phyloP scores from a whole-genome alignment of 2,113 vertebrate species.

The Ceyx margarethae region DNA sequence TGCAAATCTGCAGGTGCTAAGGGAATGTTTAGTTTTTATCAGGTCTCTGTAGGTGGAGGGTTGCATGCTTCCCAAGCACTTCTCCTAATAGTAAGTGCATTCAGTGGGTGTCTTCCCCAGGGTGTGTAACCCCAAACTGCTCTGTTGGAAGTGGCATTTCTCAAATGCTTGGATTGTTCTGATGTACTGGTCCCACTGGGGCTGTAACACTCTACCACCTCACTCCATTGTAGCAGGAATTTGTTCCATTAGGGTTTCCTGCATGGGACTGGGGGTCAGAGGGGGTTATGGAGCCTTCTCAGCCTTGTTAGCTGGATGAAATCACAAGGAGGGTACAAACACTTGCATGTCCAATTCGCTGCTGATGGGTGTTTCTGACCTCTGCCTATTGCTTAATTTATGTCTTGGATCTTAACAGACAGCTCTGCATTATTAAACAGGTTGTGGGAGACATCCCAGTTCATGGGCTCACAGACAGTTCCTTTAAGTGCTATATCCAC shows the following conservation, averaged over 20 bases:
- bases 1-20: neutral
- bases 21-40: neutral
- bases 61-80: neutral
- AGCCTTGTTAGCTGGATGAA: neutral
- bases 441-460: neutral
- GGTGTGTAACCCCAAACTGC: neutral
- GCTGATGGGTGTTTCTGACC: neutral
- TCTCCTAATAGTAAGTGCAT: neutral
- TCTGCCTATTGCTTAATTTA: neutral
- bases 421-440: neutral
- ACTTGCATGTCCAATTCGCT: neutral
- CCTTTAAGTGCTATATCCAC: neutral
- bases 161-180: neutral
- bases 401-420: neutral
- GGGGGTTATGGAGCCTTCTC: neutral
- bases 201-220: rapidly evolving
- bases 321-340: neutral
- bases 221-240: neutral
- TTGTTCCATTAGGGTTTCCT: neutral
- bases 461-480: rapidly evolving
- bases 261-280: neutral
- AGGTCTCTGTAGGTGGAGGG: neutral
- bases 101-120: neutral
- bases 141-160: neutral
- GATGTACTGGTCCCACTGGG: too few species aligned